Evolutionary conservation across 2,888 invertebrate genomes (phyloP), one percentile per base, ranked within the genome.

Genomic region (Tetragonisca angustula): DNA sequence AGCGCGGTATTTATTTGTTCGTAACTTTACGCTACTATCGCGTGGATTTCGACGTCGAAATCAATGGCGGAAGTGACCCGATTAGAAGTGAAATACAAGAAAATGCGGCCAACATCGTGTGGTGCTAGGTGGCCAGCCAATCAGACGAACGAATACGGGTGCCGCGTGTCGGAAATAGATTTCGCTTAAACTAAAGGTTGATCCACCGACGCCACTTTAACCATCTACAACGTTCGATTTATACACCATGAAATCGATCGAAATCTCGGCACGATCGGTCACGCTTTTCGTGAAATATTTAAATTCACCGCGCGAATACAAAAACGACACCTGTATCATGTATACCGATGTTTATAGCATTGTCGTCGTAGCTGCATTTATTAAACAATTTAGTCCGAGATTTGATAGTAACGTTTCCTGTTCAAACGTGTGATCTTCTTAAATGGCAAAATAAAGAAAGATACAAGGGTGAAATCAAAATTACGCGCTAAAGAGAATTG

Each of bases 51-150:
- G 59, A 56, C 80, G 62, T 81, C 54, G 84, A 82, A 89, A 89
- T 89, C 90, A 90, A 92, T 88, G 91, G 90, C 91, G 93, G 92
- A 94, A 94, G 92, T 94, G 94, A 93, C 94, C 94, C 89, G 92
- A 93, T 94, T 94, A 91, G 91, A 87, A 79, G 85, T 87, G 90
- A 93, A 93, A 92, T 88, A 82, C 86, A 89, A 92, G 90, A 93
- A 93, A 94, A 94, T 93, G 94, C 94, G 94, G 94, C 91, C 94
- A 92, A 90, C 84, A 92, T 89, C 88, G 90, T 89, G 87, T 88
- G 88, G 85, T 87, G 76, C 84, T 89, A 88, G 82, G 86, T 89
- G 86, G 91, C 90, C 90, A 92, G 91, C 93, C 92, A 93, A 93
- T 93, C 92, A 85, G 88, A 87, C 87, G 89, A 90, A 90, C 88